A percentile compares a stretch with the other conserved stretches of the same genome.
Conservation (phyloP, 2,113 vertebrate genomes). For the Rhegmatorhina hoffmannsi region DNA sequence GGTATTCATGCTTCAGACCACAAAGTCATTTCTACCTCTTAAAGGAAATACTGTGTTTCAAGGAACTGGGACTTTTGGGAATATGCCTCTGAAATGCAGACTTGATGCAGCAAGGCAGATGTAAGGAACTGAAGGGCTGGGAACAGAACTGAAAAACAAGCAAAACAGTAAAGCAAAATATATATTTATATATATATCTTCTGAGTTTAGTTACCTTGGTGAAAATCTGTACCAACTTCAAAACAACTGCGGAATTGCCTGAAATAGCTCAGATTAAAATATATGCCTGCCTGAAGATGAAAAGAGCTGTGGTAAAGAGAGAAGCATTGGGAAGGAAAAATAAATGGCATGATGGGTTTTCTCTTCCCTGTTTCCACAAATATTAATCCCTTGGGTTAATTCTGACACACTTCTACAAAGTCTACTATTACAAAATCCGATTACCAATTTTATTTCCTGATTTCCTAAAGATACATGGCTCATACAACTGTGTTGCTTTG, state of each 20-base stretch:
- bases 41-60: constrained; percentile 50
- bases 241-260: background rate
- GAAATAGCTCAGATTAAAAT: background rate
- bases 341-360: background rate
- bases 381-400: background rate
- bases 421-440: background rate
- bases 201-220: background rate
- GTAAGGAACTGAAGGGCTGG: background rate
- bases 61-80: constrained; percentile 17
- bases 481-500: background rate
- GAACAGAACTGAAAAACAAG: constrained; percentile 7
- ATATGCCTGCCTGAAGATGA: background rate
- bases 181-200: background rate
- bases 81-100: constrained; percentile 34
- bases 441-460: constrained; percentile 1
- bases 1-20: constrained; percentile 45
- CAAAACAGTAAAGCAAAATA: background rate
- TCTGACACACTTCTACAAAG: background rate
- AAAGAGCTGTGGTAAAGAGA: background rate
- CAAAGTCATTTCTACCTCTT: constrained; percentile 58
- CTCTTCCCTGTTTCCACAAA: background rate
- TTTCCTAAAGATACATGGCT: background rate
- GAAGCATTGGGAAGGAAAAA: background rate
- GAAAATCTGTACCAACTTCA: background rate
- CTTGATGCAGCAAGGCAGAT: background rate